Conservation (phyloP, 2,797 vertebrate genomes). For the Lutjanus campechanus region DNA sequence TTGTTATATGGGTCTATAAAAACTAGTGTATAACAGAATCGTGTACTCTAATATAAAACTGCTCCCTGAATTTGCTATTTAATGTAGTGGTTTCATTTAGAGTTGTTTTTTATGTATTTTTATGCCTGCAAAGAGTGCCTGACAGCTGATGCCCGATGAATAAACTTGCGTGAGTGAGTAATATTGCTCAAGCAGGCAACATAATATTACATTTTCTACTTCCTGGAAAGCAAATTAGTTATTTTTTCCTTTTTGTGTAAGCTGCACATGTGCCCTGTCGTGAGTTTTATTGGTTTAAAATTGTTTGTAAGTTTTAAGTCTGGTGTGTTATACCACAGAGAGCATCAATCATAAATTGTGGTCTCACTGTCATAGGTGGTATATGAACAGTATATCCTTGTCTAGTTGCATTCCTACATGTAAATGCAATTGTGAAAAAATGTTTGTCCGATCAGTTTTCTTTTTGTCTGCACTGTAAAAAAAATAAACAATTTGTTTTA, state of each 20-base stretch:
- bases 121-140: conserved; percentile 5
- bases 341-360: conserved; percentile 48
- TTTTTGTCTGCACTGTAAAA: not conserved
- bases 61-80: conserved; percentile 48
- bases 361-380: conserved; percentile 37
- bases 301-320: conserved; percentile 19
- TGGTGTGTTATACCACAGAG: conserved; percentile 26
- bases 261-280: conserved; percentile 8
- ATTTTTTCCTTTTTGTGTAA: not conserved
- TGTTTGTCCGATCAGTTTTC: conserved; percentile 35
- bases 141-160: conserved; percentile 7
- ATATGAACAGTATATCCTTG: conserved; percentile 21
- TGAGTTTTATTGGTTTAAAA: conserved; percentile 38
- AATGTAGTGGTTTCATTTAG: conserved; percentile 41
- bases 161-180: conserved; percentile 19
- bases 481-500: no score
- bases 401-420: conserved; percentile 36
- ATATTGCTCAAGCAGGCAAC: not conserved
- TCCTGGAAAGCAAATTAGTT: not conserved
- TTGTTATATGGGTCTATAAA: conserved; percentile 63
- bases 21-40: conserved; percentile 42
- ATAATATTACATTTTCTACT: conserved; percentile 16
- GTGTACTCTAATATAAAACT: conserved; percentile 43
- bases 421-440: conserved; percentile 37
- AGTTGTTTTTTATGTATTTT: conserved; percentile 31